Conservation (phyloP, 2,888 invertebrate species). For the Glyphotaelius pellucidus region DNA sequence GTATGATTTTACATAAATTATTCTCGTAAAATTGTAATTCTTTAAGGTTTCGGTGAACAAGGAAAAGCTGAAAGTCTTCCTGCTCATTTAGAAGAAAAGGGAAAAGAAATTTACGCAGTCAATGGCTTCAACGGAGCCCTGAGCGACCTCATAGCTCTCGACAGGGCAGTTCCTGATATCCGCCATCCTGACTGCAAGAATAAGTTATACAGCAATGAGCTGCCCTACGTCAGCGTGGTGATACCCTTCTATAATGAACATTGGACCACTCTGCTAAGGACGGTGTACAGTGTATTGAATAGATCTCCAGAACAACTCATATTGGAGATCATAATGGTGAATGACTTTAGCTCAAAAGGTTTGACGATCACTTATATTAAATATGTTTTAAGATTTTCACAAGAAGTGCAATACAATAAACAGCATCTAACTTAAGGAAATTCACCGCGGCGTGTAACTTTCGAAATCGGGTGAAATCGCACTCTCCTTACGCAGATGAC, state of each 20-base stretch:
- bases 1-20: background rate
- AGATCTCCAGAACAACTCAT: conserved; percentile 88
- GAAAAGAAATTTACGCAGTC: conserved; percentile 85
- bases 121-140: conserved; percentile 97
- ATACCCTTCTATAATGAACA: conserved; percentile 97
- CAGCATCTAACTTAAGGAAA: too few species aligned
- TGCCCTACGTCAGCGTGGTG: conserved; percentile 90
- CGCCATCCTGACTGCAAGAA: conserved; percentile 82
- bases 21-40: background rate
- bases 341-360: conserved; percentile 90
- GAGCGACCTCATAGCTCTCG: conserved; percentile 93
- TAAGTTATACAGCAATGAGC: conserved; percentile 80
- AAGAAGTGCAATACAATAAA: background rate
- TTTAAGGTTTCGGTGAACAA: conserved; percentile 84
- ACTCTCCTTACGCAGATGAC: too few species aligned
- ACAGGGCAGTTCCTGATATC: conserved; percentile 89
- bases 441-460: too few species aligned
- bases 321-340: conserved; percentile 92
- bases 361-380: conserved; percentile 38
- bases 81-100: conserved; percentile 78
- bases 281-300: conserved; percentile 88
- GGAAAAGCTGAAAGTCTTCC: conserved; percentile 82
- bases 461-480: too few species aligned
- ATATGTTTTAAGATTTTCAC: background rate
- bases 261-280: conserved; percentile 89